A percentile compares a stretch with the other conserved stretches of the same genome.
Evolutionary conservation across 2,113 vertebrate genomes (phyloP).

Genomic region (Tachuris rubrigastra): DNA sequence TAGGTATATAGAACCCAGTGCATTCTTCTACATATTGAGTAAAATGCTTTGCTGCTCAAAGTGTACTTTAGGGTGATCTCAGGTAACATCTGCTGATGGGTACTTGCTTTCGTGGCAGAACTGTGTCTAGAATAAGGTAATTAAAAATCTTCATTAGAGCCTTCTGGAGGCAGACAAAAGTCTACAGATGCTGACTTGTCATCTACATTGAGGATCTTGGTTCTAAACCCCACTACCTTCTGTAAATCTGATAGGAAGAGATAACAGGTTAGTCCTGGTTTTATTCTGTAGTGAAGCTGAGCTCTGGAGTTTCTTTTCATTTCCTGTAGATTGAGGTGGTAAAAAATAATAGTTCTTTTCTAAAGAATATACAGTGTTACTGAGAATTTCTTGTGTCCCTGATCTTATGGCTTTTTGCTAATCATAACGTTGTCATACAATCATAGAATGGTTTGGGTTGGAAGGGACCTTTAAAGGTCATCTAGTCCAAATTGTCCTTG

Average conservation of each 20-base stretch:
- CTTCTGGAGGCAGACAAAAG: neutral
- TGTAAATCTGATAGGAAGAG: neutral
- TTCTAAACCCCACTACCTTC: neutral
- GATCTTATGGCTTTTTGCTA: neutral
- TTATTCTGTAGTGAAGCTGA: neutral
- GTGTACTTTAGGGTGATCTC: neutral
- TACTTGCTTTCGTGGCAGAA: neutral
- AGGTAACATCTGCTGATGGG: neutral
- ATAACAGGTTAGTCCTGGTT: neutral
- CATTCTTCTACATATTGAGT: neutral
- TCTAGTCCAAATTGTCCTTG: neutral
- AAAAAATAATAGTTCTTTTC: neutral
- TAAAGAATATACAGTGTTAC: neutral
- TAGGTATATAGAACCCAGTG: neutral
- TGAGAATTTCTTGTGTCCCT: neutral
- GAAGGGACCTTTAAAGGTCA: neutral
- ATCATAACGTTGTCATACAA: accelerated
- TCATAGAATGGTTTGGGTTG: neutral
- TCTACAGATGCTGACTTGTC: neutral
- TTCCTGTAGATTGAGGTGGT: neutral
- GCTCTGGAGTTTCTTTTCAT: neutral
- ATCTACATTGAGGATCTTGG: neutral
- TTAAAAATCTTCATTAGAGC: neutral
- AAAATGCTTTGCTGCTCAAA: neutral
- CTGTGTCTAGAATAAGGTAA: neutral